Base-by-base conservation (phyloP, 2,888 invertebrate genomes). In the Tenodera sinensis region DNA sequence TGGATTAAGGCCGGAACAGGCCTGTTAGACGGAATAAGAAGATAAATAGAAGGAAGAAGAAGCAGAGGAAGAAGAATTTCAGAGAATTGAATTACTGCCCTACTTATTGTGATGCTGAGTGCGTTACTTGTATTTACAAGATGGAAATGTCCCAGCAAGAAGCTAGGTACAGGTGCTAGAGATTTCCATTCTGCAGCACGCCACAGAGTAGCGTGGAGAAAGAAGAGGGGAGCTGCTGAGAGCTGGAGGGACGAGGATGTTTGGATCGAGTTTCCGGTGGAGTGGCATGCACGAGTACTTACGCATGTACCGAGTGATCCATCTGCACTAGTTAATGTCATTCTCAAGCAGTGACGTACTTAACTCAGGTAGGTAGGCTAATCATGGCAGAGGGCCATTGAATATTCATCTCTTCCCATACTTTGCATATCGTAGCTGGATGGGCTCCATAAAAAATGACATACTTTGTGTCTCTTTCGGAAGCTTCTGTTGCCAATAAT, bases 231-330 rank as follows among this genome's bases (percentile, higher is more conserved):
- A n/a, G n/a, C n/a, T 3, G 54, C 4, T 71, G 54, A 71, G 54
- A 71, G 54, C 54, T 3, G 54, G 54, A 71, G 20, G 84, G 30
- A 42, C 15, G 84, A 25, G 84, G 84, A 84, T 84, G 88, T 83
- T 83, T 71, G 86, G 85, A 83, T 81, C 89, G 86, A 86, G 89
- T 89, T 89, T 89, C 89, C 86, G 89, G 82, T 34, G 30, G 20
- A 84, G 84, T 28, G 42, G 84, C 27, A 20, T 25, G 25, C 84
- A 42, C 7, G 34, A 34, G 84, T 30, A 84, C 34, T 84, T 25
- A 84, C 84, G 34, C 34, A 25, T 34, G 28, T 84, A 20, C 54
- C 1, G 20, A 71, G 54, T 8, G 15, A 71, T 71, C 54, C 54
- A 71, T 71, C 54, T 71, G 54, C 54, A 20, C 54, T 71, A 71